Evolutionary conservation across 2,113 vertebrate species (phyloP), one percentile per base, ranked within the genome.

Genomic region (Aegithalos caudatus): DNA sequence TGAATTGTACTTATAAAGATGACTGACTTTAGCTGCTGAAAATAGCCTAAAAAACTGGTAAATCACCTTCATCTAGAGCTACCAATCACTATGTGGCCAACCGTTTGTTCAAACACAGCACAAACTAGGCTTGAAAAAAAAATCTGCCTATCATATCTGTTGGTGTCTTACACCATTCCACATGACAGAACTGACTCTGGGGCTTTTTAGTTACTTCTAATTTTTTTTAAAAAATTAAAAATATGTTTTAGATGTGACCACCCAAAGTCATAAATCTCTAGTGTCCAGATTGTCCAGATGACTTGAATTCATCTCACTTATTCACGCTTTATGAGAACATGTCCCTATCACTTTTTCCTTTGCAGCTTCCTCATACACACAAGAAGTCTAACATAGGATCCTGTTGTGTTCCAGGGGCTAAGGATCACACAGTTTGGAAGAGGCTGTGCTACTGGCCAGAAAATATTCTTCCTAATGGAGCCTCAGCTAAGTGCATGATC

Each of bases 341-440:
- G 10, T 19, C 31, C 10, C 29, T 15, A 1, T 23, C 4, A 1
- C 37, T 70, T 77, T 83, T 58, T 4, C 5, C 28, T 9, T 1
- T 58, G 45, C 33, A 67, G 28, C 14, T 71, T 48, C 33, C 64
- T 72, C 35, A 42, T 47, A 24, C 7, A 16, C 6, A 3, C 14
- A 24, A 44, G 31, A 73, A 8, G 12, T 66, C 27, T 38, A 42
- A 54, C 0, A 0, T 1, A 60, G 51, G 25, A 53, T 7, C 5
- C n/a, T 48, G 11, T 19, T 33, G 27, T 29, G 24, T 67, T 66
- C 38, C 56, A 66, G 33, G 17, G n/a, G 11, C 13, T 53, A 6
- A 10, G 13, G 33, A 21, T 70, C 38, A 45, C 8, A 21, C 0
- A 0, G 12, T 74, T 47, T 81, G 47, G 76, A 81, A 66, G 35